phyloP scores from a whole-genome alignment of 1,140 invertebrate genomes.

The Samia ricini region DNA sequence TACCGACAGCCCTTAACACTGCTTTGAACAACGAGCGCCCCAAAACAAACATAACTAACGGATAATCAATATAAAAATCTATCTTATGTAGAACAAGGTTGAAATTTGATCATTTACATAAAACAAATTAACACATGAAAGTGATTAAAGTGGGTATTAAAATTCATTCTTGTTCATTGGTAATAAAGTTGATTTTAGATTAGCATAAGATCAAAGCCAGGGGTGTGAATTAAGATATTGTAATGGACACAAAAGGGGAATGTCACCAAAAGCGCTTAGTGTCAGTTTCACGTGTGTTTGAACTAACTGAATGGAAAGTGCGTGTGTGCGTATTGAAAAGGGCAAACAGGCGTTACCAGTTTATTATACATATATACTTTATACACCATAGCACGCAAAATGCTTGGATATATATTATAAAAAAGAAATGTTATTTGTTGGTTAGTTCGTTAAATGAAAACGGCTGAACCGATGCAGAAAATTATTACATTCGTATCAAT shows the following conservation, averaged over 20 bases:
- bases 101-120: conserved; percentile 22
- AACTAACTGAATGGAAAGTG: conserved; percentile 44
- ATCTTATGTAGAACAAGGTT: conserved; percentile 17
- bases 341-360: conserved; percentile 12
- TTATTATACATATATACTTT: background rate
- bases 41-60: conserved; percentile 30
- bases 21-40: conserved; percentile 58
- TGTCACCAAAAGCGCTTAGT: conserved; percentile 63
- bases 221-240: conserved; percentile 74
- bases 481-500: too few relatives aligned
- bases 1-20: conserved; percentile 48
- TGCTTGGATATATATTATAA: background rate
- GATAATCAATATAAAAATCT: conserved; percentile 14
- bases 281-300: conserved; percentile 67
- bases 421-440: too few relatives aligned
- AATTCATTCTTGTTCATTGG: too few relatives aligned
- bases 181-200: conserved; percentile 17
- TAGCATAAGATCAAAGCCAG: conserved; percentile 29
- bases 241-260: conserved; percentile 59
- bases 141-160: conserved; percentile 15
- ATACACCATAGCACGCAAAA: background rate
- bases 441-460: too few relatives aligned
- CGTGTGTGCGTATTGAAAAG: background rate
- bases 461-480: too few relatives aligned
- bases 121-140: conserved; percentile 49